Evolutionary conservation across 2,888 invertebrate species (phyloP), one percentile per base, ranked within the genome.

Genomic region (Cataglyphis albicans): DNA sequence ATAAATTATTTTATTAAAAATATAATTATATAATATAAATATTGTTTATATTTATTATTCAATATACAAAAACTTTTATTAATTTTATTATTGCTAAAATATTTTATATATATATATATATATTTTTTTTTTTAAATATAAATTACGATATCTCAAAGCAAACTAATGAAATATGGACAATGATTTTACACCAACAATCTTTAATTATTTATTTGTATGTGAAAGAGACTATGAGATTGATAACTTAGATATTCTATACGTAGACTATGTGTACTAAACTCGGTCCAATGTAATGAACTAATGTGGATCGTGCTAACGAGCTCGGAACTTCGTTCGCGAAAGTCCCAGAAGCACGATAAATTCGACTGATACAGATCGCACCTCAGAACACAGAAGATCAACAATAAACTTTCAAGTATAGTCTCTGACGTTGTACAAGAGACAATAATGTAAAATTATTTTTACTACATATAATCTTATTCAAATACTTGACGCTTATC

Each of bases 341-440:
- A 78, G 78, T 78, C 78, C 78, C 78, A 70, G 78, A 78, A 78
- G 78, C 78, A 38, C 78, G 73, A 78, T 78, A 78, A 78, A 78
- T 78, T 78, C 35, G 59, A 29, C 44, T 44, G 78, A 80, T 80
- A 80, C 73, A 35, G 44, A 80, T 80, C 78, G 44, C 73, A 59
- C 41, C 74, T 80, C 74, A 59, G 41, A 70, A 78, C 57, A 21
- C 44, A 38, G 59, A 72, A 68, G 74, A 80, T 59, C 78, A 59
- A 80, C 73, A 59, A 55, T 25, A 29, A 80, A 59, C 76, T 68
- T 15, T 35, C 70, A 55, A 21, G 59, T 72, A 72, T 48, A 59
- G 32, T 44, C n/a, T 2, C 32, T 0, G 9, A 52, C 52, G 18
- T 78, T 72, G 25, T 59, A 57, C 73, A 32, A 32, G 18, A 2